Base-by-base conservation (phyloP, 2,888 invertebrate species). In the Drosophila tripunctata region DNA sequence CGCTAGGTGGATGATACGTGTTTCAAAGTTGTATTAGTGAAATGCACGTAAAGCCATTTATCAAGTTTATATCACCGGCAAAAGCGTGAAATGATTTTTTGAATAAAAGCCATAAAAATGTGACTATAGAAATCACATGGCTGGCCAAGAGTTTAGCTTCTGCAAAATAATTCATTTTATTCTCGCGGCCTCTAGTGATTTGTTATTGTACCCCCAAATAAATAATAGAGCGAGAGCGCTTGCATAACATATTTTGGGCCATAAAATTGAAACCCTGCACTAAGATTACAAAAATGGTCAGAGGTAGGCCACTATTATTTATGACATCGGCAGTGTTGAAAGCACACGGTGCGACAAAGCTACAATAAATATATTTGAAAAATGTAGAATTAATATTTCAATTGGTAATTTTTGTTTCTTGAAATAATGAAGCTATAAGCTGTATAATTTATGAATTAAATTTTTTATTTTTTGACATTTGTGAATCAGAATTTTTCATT, bases 111-210 rank as follows among this genome's bases (percentile, higher is more conserved):
- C 22, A 27, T 15, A 27, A 27, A 43, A 43, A 27, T 27, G 27
- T 43, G 15, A 43, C 27, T 27, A n/a, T n/a, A 43, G 24, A 43
- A 43, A 24, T 43, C 14, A 3, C 5, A 24, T 24, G 24, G 41
- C 15, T 24, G 10, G 14, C 41, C 15, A 6, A 27, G 22, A n/a
- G 35, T n/a, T 15, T 15, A 19, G 45, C 31, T n/a, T 45, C 45
- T 12, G 30, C 19, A 27, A 45, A 44, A 19, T 33, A 22, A 35
- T 15, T 35, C 35, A 48, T 48, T 48, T 35, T 48, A 17, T 35
- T 15, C n/a, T n/a, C 15, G n/a, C 7, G 7, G 4, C 15, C 14
- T 33, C 15, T 4, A 17, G 35, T 48, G 22, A 48, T 48, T 48
- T 48, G 47, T 35, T 35, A 7, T 15, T n/a, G 15, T 24, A 15